These are phyloP conservation scores for Margarornis squamiger DNA, from an alignment of 2,797 vertebrate genomes.

Conservation along the genomic window DNA sequence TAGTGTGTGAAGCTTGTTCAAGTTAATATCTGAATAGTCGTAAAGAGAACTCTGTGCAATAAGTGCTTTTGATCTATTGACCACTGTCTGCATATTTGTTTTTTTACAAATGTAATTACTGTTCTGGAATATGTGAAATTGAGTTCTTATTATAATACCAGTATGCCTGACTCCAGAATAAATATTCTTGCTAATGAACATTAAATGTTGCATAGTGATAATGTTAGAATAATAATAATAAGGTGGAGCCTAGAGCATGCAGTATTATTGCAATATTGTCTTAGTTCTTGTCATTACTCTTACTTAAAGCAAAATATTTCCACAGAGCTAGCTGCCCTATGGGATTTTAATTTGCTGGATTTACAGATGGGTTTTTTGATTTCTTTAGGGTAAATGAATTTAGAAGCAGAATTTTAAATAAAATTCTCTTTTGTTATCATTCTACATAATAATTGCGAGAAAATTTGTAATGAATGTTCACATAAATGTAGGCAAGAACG, in stretches of 20 bases:
- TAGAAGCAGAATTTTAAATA: neutral
- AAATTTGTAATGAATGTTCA: neutral
- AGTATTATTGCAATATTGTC: neutral
- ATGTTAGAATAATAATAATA: conserved; percentile 21
- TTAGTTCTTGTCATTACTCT: neutral
- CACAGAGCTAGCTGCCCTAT: neutral
- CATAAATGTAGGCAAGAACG: neutral
- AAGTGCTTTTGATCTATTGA: conserved; percentile 39
- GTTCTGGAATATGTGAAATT: conserved; percentile 38
- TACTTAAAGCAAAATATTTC: neutral
- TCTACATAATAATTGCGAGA: neutral
- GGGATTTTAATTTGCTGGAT: neutral
- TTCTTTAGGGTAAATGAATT: conserved; percentile 15
- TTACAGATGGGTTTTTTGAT: neutral
- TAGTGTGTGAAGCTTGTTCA: neutral
- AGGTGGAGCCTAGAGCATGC: neutral
- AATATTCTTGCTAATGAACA: conserved; percentile 57
- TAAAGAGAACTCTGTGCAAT: conserved; percentile 14
- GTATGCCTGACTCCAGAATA: conserved; percentile 42
- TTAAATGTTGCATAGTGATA: conserved; percentile 23
- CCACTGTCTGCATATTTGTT: neutral
- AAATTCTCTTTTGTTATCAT: neutral
- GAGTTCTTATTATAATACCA: conserved; percentile 40
- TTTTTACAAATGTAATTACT: conserved; percentile 47
- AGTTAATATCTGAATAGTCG: conserved; percentile 29